Base-by-base conservation (phyloP, 1,140 invertebrate genomes). In the Pemphigus obesinymphae region DNA sequence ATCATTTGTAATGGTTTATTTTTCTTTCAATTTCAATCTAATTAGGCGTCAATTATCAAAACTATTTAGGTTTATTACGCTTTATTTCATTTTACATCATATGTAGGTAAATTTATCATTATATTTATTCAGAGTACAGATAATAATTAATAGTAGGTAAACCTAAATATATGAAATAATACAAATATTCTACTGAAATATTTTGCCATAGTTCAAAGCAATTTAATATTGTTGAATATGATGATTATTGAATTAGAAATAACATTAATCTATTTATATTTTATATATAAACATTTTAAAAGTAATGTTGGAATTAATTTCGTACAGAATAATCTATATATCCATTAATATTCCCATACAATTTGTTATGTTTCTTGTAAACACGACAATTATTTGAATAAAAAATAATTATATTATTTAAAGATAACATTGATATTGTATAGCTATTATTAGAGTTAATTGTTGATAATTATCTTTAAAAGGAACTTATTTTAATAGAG, bases 381-480 rank as follows among this genome's bases (percentile, higher is more conserved):
- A 50, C 0, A 63, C 34, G 34, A 40, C 15, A 68, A 43, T 68
- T 8, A 40, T 8, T 23, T 11, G 37, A 23, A 37, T 40, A 70
- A 43, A 43, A 70, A 7, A 26, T 70, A 70, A 70, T 43, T 70
- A 15, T 17, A 68, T 26, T 43, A 3, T 43, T 40, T 23, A 23
- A 5, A 40, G 26, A 68, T 68, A 37, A 4, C 13, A 23, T 61
- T n/a, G 3, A 68, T 15, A 68, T 4, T n/a, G n/a, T n/a, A n/a
- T n/a, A n/a, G n/a, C n/a, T n/a, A n/a, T n/a, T 55, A 55, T 55
- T 86, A 86, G 72, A 75, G 75, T 81, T 76, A 66, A 61, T 43
- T 45, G 31, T 6, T 29, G 7, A 23, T n/a, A 63, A 34, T 34
- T 37, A 23, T 13, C 2, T 66, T 66, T 37, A n/a, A 66, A 37